Evolutionary conservation across 2,888 invertebrate genomes (phyloP).

Genomic region (Polydrusus tereticollis): DNA sequence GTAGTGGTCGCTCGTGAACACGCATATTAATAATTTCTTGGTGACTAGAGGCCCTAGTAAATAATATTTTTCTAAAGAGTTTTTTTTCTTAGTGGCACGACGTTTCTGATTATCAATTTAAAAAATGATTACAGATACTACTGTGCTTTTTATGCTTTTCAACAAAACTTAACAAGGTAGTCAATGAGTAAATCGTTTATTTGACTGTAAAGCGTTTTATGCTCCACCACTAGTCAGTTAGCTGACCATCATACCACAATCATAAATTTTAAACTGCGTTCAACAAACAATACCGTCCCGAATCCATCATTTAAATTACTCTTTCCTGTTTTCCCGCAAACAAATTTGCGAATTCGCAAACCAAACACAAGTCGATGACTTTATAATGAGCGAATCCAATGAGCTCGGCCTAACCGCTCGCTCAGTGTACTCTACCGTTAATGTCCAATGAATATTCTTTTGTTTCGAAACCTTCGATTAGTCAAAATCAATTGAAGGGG

Average conservation of each 20-base stretch:
- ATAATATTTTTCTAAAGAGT: too few relatives aligned
- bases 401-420: conserved; percentile 20
- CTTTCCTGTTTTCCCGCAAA: conserved; percentile 21
- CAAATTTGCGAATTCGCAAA: conserved; percentile 18
- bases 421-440: conserved; percentile 30
- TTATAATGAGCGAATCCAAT: conserved; percentile 32
- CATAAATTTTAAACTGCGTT: neutral
- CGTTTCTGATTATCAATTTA: too few relatives aligned
- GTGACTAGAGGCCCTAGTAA: too few relatives aligned
- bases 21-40: too few relatives aligned
- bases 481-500: conserved; percentile 56
- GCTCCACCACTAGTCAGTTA: neutral
- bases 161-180: too few relatives aligned
- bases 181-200: too few relatives aligned
- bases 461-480: conserved; percentile 51
- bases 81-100: too few relatives aligned
- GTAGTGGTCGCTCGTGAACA: too few relatives aligned
- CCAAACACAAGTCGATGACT: conserved; percentile 31
- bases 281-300: conserved; percentile 1
- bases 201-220: neutral
- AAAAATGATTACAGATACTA: too few relatives aligned
- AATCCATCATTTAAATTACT: conserved; percentile 19
- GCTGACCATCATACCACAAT: neutral
- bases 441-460: conserved; percentile 48
- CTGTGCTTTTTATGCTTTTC: too few relatives aligned